These are phyloP conservation scores for Acarapis woodi DNA, from an alignment of 1,140 invertebrate genomes.

Conservation along the genomic window DNA sequence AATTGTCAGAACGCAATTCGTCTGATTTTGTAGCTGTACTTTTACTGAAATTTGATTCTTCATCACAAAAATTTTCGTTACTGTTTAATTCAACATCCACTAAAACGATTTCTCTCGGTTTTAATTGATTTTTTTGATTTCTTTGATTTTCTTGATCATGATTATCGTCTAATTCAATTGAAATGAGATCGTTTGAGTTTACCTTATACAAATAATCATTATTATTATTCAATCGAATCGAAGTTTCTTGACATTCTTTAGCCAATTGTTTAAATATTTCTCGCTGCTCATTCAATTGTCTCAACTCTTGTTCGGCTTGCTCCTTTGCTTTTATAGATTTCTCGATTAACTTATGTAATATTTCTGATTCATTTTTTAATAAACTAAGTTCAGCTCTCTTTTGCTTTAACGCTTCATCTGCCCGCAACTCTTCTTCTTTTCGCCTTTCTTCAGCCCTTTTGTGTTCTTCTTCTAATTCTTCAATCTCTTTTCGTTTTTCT, in stretches of 20 bases:
- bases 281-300: background rate
- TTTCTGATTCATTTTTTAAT: conserved; percentile 13
- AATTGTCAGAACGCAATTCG: background rate
- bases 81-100: no score
- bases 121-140: no score
- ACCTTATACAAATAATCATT: no score
- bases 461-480: conserved; percentile 15
- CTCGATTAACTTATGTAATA: conserved; percentile 3
- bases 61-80: no score
- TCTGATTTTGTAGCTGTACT: no score
- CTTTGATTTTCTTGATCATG: no score
- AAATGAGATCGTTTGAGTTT: no score
- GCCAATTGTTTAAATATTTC: background rate
- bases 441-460: conserved; percentile 3
- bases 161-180: no score
- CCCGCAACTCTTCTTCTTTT: conserved; percentile 12
- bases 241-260: no score
- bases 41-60: no score
- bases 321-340: conserved; percentile 14
- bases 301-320: background rate
- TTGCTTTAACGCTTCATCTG: conserved; percentile 14
- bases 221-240: no score
- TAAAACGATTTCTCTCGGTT: no score
- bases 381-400: conserved; percentile 13
- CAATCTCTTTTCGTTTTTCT: conserved; percentile 14